phyloP scores from a whole-genome alignment of 2,888 invertebrate species.

The Abrostola triplasia region DNA sequence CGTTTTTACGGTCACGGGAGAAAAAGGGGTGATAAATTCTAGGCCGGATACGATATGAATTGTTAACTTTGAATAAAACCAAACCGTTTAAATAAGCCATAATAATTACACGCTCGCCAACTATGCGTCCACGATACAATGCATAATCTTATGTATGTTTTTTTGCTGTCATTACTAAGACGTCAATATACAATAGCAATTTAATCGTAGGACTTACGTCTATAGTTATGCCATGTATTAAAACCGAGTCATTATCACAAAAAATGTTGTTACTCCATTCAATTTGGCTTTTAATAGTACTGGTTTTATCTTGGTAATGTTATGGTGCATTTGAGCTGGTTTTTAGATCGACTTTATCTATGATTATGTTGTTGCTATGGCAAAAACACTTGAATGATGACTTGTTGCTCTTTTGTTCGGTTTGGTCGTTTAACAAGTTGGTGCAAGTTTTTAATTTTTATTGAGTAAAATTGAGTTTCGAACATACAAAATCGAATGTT shows the following conservation, averaged over 20 bases:
- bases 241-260: conserved; percentile 24
- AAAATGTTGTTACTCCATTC: conserved; percentile 30
- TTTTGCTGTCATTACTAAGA: conserved; percentile 48
- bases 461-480: no score
- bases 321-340: conserved; percentile 10
- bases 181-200: conserved; percentile 57
- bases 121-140: neutral
- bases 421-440: neutral
- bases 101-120: no score
- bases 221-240: conserved; percentile 20
- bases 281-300: conserved; percentile 22
- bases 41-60: no score
- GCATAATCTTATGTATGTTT: conserved; percentile 9
- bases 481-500: no score
- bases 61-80: no score
- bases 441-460: no score
- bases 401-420: conserved; percentile 10
- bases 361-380: conserved; percentile 31
- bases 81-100: no score
- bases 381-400: conserved; percentile 7
- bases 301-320: conserved; percentile 5
- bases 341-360: conserved; percentile 9
- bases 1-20: no score
- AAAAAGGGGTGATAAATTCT: no score
- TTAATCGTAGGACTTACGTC: conserved; percentile 40